Base-by-base conservation (phyloP, 1,140 invertebrate genomes). In the Drosophila sucinea region DNA sequence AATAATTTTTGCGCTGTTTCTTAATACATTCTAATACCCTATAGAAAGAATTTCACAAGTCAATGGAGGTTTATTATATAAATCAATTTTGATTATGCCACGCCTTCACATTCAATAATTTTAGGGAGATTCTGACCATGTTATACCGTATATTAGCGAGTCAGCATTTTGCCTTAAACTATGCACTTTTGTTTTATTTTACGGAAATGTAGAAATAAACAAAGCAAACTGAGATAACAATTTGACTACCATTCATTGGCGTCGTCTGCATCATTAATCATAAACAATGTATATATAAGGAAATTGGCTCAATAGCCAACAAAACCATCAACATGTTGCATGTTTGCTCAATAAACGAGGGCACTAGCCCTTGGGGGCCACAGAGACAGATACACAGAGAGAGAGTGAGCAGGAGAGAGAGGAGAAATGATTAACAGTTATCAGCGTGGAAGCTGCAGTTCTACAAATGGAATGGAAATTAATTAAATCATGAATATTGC, bases 401-500 rank as follows among this genome's bases (percentile, higher is more conserved):
- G 17, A 23, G n/a, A 1, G 41, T 2, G 44, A 47, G 23, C 7
- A 0, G 25, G 5, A 47, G 44, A 23, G 17, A 23, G 44, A 7
- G 23, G 44, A 51, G 25, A 25, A 51, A 51, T 51, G 44, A 23
- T 58, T 38, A 89, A 83, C 84, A 87, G 83, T 87, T 86, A 86
- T 76, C 56, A 68, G 58, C 58, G 69, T 70, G 60, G 80, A 44
- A 33, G 72, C 60, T 70, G 70, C 73, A 83, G 77, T 87, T 83
- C 87, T 87, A 87, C 65, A 77, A 70, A 82, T 73, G 82, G 41
- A 70, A 82, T 73, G 82, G 35, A 82, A 87, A 87, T 87, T 89
- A 87, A 89, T 87, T 84, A 84, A 87, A 84, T 81, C 80, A 89
- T 89, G 70, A 81, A 79, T 78, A 78, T 77, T 55, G 80, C 84